Base-by-base conservation (phyloP, 2,797 vertebrate genomes). In the Knipowitschia caucasica region DNA sequence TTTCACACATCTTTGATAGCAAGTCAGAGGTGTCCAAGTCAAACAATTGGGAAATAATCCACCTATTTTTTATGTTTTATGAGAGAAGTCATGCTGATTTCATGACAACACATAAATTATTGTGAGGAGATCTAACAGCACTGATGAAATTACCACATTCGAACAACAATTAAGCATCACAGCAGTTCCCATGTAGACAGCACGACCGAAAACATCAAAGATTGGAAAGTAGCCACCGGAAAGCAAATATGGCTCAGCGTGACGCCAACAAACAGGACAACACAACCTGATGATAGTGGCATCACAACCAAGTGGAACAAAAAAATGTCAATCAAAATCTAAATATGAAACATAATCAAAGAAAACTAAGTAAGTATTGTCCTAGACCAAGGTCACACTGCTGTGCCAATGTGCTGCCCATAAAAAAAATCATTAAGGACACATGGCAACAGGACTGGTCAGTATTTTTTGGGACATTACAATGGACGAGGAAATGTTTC, bases 141-240 rank as follows among this genome's bases (percentile, higher is more conserved):
- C 42, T 4, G 6, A 44, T 26, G 24, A 44, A 44, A 44, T 44
- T 27, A 44, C 27, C 42, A 7, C 39, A 26, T 27, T 44, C 25
- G 24, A 26, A 27, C 42, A 9, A 2, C 24, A 44, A 15, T 27
- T 44, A 44, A n/a, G 6, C 42, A 27, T 44, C 42, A 27, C 24
- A 44, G 42, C 25, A 5, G 24, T 15, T 25, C 6, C 7, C n/a
- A 8, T 10, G 7, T 27, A n/a, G 42, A 44, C 24, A 26, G 17
- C 25, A 26, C 26, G 27, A 44, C 24, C 25, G 10, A 42, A 24
- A 23, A 24, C 12, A 12, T 10, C 35, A n/a, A 2, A n/a, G 20
- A 42, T 2, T 2, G 10, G 9, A 24, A 25, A 42, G 21, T 24
- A 4, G 23, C 10, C 39, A n/a, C 39, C 12, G 36, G 18, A 42